Base-by-base conservation (phyloP, 53 echinoderm and acorn worm genomes). In the Holothuria scabra region DNA sequence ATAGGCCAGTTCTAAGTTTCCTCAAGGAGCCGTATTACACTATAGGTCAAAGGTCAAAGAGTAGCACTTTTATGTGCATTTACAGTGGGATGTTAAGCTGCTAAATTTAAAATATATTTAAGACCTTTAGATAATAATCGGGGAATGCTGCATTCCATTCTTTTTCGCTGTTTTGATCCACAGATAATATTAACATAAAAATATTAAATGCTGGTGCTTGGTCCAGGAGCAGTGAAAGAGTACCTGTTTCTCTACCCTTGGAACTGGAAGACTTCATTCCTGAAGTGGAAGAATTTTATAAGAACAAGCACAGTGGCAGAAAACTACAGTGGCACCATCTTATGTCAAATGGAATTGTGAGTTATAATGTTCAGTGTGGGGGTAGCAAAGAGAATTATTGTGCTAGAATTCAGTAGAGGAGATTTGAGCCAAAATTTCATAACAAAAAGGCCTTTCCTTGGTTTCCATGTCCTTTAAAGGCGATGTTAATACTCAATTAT, bases 311-410 rank as follows among this genome's bases (percentile, higher is more conserved):
- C 90, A 97, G 89, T 35, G 97, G 97, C 18, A 82, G 97, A 63
- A 97, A 97, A 63, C 92, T 94, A 32, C 97, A 97, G 67, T 97
- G 97, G 97, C 97, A 97, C 65, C 97, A 97, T 58, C 97, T 97
- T 38, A 97, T 97, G 97, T 97, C 97, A 8, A 97, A 97, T 94
- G 97, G 97, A 81, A 94, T 94, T 78, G 97, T 97, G 68, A 97
- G 97, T 94, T 10, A 12, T 25, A 9, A 16, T 52, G 14, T 0
- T 16, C 52, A 4, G 16, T 52, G 52, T 52, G 16, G 52, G 52
- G 7, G 41, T 16, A 52, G 52, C 52, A 18, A 52, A 18, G 18
- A 8, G 52, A 52, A 16, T 16, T 52, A 18, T 52, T 16, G 52
- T 3, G 52, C 3, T 2, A 52, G 52, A 16, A 52, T 52, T 52